Base-by-base conservation (phyloP, 2,888 invertebrate species). In the Pollenia angustigena region DNA sequence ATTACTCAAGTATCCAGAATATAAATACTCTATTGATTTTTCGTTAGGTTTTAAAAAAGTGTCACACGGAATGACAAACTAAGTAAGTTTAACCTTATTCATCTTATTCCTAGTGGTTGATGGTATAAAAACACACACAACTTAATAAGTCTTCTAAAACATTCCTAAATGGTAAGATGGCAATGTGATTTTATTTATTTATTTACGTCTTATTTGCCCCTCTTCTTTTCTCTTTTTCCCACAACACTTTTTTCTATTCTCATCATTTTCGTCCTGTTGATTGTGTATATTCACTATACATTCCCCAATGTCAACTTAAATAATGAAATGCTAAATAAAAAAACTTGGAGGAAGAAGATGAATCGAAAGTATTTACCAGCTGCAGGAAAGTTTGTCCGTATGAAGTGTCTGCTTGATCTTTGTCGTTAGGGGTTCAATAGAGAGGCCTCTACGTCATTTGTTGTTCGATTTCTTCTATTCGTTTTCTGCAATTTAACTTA, bases 401-500 rank as follows among this genome's bases (percentile, higher is more conserved):
- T 74, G 56, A 85, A 69, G 50, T 82, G 72, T 50, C 58, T 75
- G 48, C 50, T 44, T 69, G 74, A 66, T 75, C 56, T 60, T 48
- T 62, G 42, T 50, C 46, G 44, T 69, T 52, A 3, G 32, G 69
- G 4, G 48, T 58, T 74, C 16, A 23, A 76, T 54, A 16, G 16
- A n/a, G 32, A 72, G 72, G 48, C 18, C n/a, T 68, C 48, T 50
- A 14, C 12, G 10, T 18, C 60, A 50, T 50, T 69, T 66, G 14
- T n/a, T 60, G 2, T 52, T 79, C 52, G 50, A 69, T 60, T 68
- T 79, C 52, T 60, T 42, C 52, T 60, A 14, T 50, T 56, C 16
- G 9, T 62, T 58, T 81, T 87, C 78, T 82, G 80, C 75, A 89
- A 88, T 90, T 91, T 90, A 90, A 89, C 88, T 87, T 90, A 90